Evolutionary conservation across 1,140 invertebrate species (phyloP), one percentile per base, ranked within the genome.

Genomic region (Hyphantria cunea): DNA sequence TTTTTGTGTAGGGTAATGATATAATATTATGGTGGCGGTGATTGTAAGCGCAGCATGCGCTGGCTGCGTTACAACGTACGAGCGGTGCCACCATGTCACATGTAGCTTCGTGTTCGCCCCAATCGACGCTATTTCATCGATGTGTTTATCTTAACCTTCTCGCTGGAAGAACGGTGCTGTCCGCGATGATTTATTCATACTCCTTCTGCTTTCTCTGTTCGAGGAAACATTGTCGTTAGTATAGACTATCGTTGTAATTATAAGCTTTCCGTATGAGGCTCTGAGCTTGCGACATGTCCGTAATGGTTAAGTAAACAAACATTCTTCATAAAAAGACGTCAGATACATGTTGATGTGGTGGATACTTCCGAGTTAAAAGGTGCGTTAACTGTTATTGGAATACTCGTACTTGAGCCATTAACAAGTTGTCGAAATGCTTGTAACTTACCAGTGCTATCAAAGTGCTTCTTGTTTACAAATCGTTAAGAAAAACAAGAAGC

Each of bases 131-230:
- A 80, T 81, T 74, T 81, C 81, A 86, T 82, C 79, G 76, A 74
- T 70, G 69, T 66, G 69, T 79, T 88, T 88, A 89, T 86, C 84
- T 76, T 53, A 64, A 74, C 76, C 75, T 72, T 81, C 84, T 87
- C 72, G 68, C 70, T 70, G 68, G 71, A 70, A 70, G 73, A 42
- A 55, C 41, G 41, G 2, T 1, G 41, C 41, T 44, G n/a, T 69
- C 45, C 41, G 69, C 67, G 70, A 87, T 90, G 84, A 89, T 89
- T 89, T 89, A 90, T 90, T 68, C 61, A 69, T 72, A 67, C 74
- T 76, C 72, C 75, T 52, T 70, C 42, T 60, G 74, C 80, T 83
- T 77, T 80, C 78, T 60, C 74, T 64, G 17, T 75, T 69, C 74
- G 54, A 70, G 63, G 71, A 72, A 74, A 52, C 59, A 70, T 70